phyloP scores from a whole-genome alignment of 1,140 invertebrate species.

The Tetramorium parvispinum region DNA sequence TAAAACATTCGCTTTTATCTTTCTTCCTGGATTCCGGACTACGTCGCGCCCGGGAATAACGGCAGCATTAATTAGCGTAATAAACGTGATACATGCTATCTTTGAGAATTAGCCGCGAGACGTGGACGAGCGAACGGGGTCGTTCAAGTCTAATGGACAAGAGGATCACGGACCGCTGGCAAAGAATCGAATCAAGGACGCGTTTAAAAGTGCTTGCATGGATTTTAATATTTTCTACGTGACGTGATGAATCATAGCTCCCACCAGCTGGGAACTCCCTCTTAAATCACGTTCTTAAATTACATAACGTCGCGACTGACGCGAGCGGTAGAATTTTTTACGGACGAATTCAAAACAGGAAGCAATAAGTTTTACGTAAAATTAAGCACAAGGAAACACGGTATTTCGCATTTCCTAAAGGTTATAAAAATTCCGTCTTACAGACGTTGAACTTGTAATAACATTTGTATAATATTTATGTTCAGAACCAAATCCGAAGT shows the following conservation, averaged over 20 bases:
- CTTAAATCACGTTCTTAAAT: constrained; percentile 28
- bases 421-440: background rate
- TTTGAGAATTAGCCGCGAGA: constrained; percentile 38
- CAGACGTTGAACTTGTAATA: background rate
- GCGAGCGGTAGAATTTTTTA: background rate
- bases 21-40: constrained; percentile 3
- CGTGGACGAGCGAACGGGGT: constrained; percentile 11
- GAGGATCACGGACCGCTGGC: constrained; percentile 55
- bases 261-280: background rate
- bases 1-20: background rate
- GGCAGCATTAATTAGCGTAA: constrained; percentile 42
- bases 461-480: background rate
- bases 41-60: background rate
- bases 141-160: constrained; percentile 46
- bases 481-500: background rate
- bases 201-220: constrained; percentile 19
- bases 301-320: constrained; percentile 23
- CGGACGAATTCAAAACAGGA: background rate
- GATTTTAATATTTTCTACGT: constrained; percentile 57
- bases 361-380: constrained; percentile 4
- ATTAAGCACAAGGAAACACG: background rate
- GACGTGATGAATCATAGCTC: constrained; percentile 66
- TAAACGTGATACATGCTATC: constrained; percentile 30
- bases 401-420: background rate
- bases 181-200: constrained; percentile 60